Percentiles rank a stretch among this genome's conserved stretches.
Conservation (phyloP, 2,888 invertebrate genomes). For the Dioctria rufipes region DNA sequence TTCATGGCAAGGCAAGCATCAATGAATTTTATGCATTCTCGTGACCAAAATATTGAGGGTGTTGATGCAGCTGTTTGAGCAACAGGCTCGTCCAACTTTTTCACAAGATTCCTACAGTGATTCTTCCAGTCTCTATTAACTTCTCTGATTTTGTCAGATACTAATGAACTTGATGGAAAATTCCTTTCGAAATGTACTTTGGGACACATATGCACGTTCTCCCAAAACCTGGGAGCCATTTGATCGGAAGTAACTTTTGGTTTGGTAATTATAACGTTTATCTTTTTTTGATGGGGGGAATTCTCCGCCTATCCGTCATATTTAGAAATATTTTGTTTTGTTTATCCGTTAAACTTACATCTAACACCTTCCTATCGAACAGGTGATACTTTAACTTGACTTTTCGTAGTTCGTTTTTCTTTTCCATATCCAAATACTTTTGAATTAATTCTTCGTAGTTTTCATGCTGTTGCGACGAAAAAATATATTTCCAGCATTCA, state of each 20-base stretch:
- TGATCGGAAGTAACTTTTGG: slow-evolving; percentile 18
- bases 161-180: slow-evolving; percentile 41
- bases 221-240: too few relatives aligned
- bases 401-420: slow-evolving; percentile 64
- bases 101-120: slow-evolving; percentile 62
- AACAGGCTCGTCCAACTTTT: slow-evolving; percentile 58
- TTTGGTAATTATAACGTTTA: background rate
- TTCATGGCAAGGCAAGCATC: slow-evolving; percentile 62
- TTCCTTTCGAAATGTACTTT: background rate
- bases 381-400: slow-evolving; percentile 65
- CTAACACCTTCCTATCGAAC: slow-evolving; percentile 62
- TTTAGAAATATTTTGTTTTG: slow-evolving; percentile 60
- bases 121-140: slow-evolving; percentile 59
- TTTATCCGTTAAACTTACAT: slow-evolving; percentile 59
- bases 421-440: slow-evolving; percentile 63
- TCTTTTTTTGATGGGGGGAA: background rate
- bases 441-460: slow-evolving; percentile 66
- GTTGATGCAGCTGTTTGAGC: slow-evolving; percentile 18
- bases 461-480: slow-evolving; percentile 70
- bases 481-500: slow-evolving; percentile 73
- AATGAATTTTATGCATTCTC: slow-evolving; percentile 67
- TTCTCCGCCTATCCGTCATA: background rate
- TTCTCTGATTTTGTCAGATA: slow-evolving; percentile 57
- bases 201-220: too few relatives aligned
- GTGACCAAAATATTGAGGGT: slow-evolving; percentile 68